Base-by-base conservation (phyloP, 2,113 vertebrate species). In the Typhlomys cinereus region DNA sequence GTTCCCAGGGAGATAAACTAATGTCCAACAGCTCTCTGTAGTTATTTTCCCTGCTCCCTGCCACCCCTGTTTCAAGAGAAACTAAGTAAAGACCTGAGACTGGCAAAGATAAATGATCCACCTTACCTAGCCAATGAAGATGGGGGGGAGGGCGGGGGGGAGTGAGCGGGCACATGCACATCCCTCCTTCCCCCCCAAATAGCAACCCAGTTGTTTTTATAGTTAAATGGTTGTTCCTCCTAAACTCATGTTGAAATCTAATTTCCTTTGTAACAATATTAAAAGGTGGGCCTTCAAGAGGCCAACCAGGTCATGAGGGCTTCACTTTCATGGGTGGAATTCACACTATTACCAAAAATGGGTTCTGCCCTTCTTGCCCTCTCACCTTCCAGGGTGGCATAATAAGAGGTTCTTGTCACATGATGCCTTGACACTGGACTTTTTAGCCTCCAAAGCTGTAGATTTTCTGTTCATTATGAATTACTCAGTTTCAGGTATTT, bases 91-190 rank as follows among this genome's bases (percentile, higher is more conserved):
- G 29, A 34, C 29, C 50, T 14, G 29, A 87, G 71, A 70, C 31
- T 66, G 62, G 48, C 34, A 91, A 79, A 89, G 14, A 25, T 23
- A 80, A 74, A 59, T n/a, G 41, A 90, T 0, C 59, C 46, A 44
- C 25, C 36, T 86, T 73, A 82, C 79, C 13, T 75, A 88, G 46
- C 10, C 59, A 88, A 48, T 71, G 71, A 80, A 34, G 64, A 84
- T n/a, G n/a, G n/a, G n/a, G n/a, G n/a, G n/a, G n/a, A n/a, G n/a
- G n/a, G n/a, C n/a, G n/a, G n/a, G n/a, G n/a, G n/a, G n/a, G n/a
- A n/a, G n/a, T n/a, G n/a, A n/a, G n/a, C n/a, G n/a, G n/a, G n/a
- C n/a, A n/a, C n/a, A n/a, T n/a, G n/a, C n/a, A n/a, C n/a, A n/a
- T n/a, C n/a, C n/a, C n/a, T n/a, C n/a, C n/a, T n/a, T n/a, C n/a